Percentiles rank a stretch among this genome's conserved stretches.
Evolutionary conservation across 2,113 vertebrate species (phyloP).

Genomic region (Enhydra lutris): DNA sequence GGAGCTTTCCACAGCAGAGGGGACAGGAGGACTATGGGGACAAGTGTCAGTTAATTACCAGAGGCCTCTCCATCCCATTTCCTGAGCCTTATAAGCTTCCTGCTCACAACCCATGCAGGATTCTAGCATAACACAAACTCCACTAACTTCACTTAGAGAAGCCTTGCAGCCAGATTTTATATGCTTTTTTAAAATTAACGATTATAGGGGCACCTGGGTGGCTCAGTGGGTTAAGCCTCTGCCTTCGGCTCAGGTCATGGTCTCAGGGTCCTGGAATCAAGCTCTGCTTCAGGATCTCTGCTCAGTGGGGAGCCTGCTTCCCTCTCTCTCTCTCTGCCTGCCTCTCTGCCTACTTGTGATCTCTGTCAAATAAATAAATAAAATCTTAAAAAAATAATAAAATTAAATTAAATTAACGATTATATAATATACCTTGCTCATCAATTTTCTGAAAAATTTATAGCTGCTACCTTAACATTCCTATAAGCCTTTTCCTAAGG

Average conservation of each 20-base stretch:
- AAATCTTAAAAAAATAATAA: no score
- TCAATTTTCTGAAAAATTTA: not conserved
- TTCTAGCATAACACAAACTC: not conserved
- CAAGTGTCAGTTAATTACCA: not conserved
- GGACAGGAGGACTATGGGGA: not conserved
- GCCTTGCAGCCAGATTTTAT: not conserved
- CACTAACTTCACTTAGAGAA: not conserved
- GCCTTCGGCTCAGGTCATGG: no score
- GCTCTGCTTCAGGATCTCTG: no score
- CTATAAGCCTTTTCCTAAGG: not conserved
- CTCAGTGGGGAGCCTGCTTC: no score
- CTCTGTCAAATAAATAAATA: no score
- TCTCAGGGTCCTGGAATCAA: no score
- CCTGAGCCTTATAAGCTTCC: not conserved
- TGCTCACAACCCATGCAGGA: not conserved
- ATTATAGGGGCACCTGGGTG: no score
- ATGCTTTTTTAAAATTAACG: not conserved
- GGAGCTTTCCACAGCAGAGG: not conserved
- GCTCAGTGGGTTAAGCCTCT: no score
- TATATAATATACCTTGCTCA: not conserved
- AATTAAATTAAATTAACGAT: not conserved
- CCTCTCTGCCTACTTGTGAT: no score
- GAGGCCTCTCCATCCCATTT: not conserved
- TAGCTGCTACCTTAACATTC: not conserved
- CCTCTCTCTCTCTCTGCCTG: no score